Evolutionary conservation across 2,888 invertebrate genomes (phyloP).

Genomic region (Scrobipalpa costella): DNA sequence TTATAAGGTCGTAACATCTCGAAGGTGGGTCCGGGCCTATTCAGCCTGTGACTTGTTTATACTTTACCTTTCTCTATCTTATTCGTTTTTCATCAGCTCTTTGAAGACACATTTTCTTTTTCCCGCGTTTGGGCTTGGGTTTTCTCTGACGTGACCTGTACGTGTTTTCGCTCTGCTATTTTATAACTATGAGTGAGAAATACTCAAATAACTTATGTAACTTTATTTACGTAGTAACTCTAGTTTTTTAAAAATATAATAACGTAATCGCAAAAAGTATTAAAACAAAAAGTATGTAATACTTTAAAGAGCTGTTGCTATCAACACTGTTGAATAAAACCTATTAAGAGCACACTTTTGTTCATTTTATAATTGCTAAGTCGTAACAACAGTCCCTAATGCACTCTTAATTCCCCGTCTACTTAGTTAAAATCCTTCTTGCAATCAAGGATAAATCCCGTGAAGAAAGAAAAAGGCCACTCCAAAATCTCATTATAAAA

Average conservation of each 20-base stretch:
- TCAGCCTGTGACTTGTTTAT: slow-evolving; percentile 34
- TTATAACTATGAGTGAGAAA: background rate
- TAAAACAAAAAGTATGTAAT: no score
- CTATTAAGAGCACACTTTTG: background rate
- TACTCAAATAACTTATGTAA: background rate
- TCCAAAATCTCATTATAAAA: slow-evolving; percentile 42
- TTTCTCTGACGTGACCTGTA: background rate
- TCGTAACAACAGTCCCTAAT: slow-evolving; percentile 1
- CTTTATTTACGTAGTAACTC: no score
- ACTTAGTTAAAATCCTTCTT: slow-evolving; percentile 24
- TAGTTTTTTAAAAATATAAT: no score
- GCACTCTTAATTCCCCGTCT: slow-evolving; percentile 8
- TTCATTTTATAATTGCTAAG: background rate
- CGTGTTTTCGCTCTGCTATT: background rate
- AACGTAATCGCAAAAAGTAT: no score
- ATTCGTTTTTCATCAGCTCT: slow-evolving; percentile 15
- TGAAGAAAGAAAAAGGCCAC: slow-evolving; percentile 35
- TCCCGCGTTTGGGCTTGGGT: background rate
- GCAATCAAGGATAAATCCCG: slow-evolving; percentile 25
- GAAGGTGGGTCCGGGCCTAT: slow-evolving; percentile 42
- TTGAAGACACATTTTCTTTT: slow-evolving; percentile 6
- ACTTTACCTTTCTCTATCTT: slow-evolving; percentile 6
- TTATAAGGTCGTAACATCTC: slow-evolving; percentile 52
- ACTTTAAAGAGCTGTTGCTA: no score
- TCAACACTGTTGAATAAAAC: background rate